Conservation (phyloP, 2,888 invertebrate species). For the Nephrocerus scutellatus region DNA sequence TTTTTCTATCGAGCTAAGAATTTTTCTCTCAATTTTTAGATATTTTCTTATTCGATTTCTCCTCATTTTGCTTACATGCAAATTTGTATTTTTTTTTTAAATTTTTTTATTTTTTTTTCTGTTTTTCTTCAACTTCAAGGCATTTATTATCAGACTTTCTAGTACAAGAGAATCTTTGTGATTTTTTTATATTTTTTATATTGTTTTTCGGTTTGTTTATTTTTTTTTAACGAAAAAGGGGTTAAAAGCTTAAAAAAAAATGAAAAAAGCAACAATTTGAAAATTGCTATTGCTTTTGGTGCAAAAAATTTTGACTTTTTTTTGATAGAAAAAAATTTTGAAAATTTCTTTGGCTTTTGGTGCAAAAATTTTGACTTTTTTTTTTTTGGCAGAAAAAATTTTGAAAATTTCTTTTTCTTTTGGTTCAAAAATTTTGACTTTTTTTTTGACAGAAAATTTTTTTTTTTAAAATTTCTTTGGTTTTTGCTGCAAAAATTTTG, state of each 20-base stretch:
- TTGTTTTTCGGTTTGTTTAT: slow-evolving; percentile 7
- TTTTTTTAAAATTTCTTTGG: slow-evolving; percentile 16
- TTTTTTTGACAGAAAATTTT: slow-evolving; percentile 14
- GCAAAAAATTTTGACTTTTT: slow-evolving; percentile 17
- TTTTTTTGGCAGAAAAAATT: slow-evolving; percentile 6
- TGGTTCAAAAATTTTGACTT: slow-evolving; percentile 17
- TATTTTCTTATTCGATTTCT: background rate
- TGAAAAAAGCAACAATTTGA: no score
- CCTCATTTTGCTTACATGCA: slow-evolving; percentile 1
- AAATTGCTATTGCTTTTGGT: no score
- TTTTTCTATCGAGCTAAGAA: no score
- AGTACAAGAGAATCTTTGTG: slow-evolving; percentile 12
- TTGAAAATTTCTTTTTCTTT: slow-evolving; percentile 15
- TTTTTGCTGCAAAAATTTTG: slow-evolving; percentile 12
- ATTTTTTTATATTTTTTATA: slow-evolving; percentile 5
- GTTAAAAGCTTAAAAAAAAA: slow-evolving; percentile 9
- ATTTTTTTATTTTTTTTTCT: slow-evolving; percentile 7
- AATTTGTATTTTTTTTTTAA: slow-evolving; percentile 4
- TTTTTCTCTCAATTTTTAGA: background rate
- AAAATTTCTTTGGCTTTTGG: slow-evolving; percentile 14
- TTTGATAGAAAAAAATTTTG: slow-evolving; percentile 7
- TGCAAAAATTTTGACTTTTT: slow-evolving; percentile 12
- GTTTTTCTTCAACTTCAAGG: slow-evolving; percentile 31
- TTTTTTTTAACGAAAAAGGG: background rate
- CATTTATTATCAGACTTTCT: slow-evolving; percentile 44